These are phyloP conservation scores for Orthonyx spaldingii DNA, from an alignment of 2,113 vertebrate genomes.

Conservation along the genomic window DNA sequence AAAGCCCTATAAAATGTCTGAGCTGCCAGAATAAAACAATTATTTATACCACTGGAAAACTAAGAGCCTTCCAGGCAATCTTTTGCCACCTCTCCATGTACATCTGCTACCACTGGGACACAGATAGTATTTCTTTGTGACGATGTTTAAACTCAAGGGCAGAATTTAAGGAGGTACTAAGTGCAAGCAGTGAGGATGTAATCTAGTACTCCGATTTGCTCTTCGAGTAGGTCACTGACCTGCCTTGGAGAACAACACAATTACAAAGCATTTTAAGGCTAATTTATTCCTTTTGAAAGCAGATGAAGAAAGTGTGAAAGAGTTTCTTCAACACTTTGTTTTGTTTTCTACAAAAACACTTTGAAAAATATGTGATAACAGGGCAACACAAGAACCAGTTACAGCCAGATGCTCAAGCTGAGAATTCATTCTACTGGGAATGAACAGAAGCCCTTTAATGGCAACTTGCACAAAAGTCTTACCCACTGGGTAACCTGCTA, in stretches of 20 bases:
- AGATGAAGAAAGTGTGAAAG: not conserved
- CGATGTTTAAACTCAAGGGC: not conserved
- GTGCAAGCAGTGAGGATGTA: not conserved
- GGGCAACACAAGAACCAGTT: not conserved
- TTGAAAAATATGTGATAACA: not conserved
- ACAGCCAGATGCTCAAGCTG: not conserved
- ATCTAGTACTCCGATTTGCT: not conserved
- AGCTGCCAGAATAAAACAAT: not conserved
- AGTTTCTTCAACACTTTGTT: not conserved
- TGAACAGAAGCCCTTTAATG: not conserved
- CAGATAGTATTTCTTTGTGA: not conserved
- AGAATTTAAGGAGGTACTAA: constrained; percentile 10
- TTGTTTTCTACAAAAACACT: not conserved
- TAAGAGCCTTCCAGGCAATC: not conserved
- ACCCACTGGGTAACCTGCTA: not conserved
- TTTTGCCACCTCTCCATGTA: not conserved
- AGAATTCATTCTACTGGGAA: not conserved
- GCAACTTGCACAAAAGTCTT: not conserved
- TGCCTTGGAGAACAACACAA: not conserved
- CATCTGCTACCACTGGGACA: not conserved
- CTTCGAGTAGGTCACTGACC: not conserved
- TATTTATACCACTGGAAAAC: not conserved
- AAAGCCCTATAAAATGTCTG: not conserved
- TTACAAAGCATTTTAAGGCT: not conserved
- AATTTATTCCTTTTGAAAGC: not conserved